phyloP scores from a whole-genome alignment of 2,797 vertebrate genomes.

The Numenius phaeopus region DNA sequence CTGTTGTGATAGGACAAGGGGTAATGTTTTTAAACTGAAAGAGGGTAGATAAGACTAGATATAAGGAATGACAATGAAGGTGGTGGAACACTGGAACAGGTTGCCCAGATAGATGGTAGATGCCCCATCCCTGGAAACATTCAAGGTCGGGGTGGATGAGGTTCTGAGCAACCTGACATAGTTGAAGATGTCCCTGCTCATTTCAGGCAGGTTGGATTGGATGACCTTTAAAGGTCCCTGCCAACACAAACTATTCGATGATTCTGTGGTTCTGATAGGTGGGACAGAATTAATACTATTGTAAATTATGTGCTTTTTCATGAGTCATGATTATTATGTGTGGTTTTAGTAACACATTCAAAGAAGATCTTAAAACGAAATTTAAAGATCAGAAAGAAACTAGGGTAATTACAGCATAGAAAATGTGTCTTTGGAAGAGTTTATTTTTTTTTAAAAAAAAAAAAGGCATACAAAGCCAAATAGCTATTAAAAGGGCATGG shows the following conservation, averaged over 20 bases:
- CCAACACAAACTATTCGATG: neutral
- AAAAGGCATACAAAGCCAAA: neutral
- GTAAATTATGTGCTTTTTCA: neutral
- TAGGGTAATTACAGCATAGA: neutral
- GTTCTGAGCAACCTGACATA: neutral
- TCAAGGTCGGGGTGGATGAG: neutral
- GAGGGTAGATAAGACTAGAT: neutral
- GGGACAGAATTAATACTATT: neutral
- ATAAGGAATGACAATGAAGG: neutral
- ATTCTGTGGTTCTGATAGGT: neutral
- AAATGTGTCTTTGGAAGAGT: neutral
- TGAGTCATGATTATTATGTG: neutral
- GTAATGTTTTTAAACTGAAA: neutral
- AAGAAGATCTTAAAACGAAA: neutral
- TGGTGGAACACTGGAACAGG: neutral
- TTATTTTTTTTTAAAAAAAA: neutral
- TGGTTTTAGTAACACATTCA: neutral
- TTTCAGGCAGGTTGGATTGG: neutral
- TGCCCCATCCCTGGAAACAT: neutral
- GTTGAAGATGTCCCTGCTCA: neutral
- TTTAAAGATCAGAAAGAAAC: neutral
- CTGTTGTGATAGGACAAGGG: neutral
- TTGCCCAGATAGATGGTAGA: neutral
- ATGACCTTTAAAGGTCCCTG: neutral
- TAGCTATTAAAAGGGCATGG: neutral